Evolutionary conservation across 2,888 invertebrate genomes (phyloP).

Genomic region (Phengaris alcon): DNA sequence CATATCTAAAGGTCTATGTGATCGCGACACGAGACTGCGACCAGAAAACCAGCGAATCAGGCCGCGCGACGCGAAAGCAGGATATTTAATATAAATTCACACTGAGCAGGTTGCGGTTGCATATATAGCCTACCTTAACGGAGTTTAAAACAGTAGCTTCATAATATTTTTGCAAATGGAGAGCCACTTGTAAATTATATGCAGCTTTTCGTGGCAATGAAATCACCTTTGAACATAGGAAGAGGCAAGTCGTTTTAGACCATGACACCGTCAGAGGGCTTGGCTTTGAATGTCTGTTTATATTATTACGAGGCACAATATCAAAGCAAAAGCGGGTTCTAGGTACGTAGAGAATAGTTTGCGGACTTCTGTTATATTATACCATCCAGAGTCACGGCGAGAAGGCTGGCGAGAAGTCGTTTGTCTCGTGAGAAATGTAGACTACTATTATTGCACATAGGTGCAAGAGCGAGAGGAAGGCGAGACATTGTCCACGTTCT

Average conservation of each 20-base stretch:
- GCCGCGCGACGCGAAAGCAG: no score
- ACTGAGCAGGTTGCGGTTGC: no score
- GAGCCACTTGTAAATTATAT: no score
- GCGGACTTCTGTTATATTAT: background rate
- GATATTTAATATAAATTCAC: no score
- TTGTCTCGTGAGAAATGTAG: background rate
- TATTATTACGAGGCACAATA: background rate
- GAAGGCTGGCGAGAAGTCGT: background rate
- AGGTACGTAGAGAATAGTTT: background rate
- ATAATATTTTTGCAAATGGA: no score
- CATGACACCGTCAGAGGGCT: background rate
- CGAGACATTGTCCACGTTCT: background rate
- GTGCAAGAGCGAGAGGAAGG: background rate
- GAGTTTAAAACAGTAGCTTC: no score
- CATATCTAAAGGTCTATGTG: no score
- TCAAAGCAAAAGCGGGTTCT: constrained; percentile 5
- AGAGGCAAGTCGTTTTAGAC: background rate
- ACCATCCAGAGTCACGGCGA: background rate
- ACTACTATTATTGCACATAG: background rate
- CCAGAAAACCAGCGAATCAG: no score
- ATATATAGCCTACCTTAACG: no score
- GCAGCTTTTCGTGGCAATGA: no score
- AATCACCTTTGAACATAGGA: background rate
- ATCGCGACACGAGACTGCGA: no score
- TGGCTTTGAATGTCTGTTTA: background rate